Percentiles rank a stretch among this genome's conserved stretches.
Evolutionary conservation across 2,888 invertebrate species (phyloP).

Genomic region (Amorpha juglandis): DNA sequence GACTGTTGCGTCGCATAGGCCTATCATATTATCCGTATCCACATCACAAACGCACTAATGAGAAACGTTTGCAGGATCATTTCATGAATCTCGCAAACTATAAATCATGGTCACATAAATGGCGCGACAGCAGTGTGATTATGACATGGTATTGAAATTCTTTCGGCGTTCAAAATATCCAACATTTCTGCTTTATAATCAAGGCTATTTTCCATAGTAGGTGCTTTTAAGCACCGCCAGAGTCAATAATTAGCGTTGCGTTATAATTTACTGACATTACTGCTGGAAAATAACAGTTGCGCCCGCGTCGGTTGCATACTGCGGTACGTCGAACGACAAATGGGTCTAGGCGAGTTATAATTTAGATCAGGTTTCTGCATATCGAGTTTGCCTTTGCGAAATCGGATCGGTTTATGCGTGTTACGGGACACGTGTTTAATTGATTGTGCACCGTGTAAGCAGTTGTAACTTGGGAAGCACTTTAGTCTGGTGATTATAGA

Average conservation of each 20-base stretch:
- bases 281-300: constrained; percentile 72
- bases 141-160: not conserved
- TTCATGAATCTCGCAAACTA: no score
- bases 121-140: no score
- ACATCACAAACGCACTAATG: no score
- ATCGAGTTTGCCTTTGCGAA: constrained; percentile 66
- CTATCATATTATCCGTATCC: no score
- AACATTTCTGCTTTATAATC: not conserved
- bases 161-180: not conserved
- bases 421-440: constrained; percentile 58
- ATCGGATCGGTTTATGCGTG: constrained; percentile 53
- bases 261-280: constrained; percentile 78
- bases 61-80: no score
- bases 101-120: no score
- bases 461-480: constrained; percentile 11
- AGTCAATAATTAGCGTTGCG: constrained; percentile 62
- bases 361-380: constrained; percentile 71
- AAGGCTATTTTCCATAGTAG: constrained; percentile 9
- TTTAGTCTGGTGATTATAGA: not conserved
- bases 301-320: constrained; percentile 63
- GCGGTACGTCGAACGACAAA: constrained; percentile 72
- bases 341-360: constrained; percentile 66
- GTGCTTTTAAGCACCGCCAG: constrained; percentile 46
- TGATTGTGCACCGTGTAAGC: constrained; percentile 32
- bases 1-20: no score